phyloP scores from a whole-genome alignment of 2,888 invertebrate species.

The Platynereis dumerilii region DNA sequence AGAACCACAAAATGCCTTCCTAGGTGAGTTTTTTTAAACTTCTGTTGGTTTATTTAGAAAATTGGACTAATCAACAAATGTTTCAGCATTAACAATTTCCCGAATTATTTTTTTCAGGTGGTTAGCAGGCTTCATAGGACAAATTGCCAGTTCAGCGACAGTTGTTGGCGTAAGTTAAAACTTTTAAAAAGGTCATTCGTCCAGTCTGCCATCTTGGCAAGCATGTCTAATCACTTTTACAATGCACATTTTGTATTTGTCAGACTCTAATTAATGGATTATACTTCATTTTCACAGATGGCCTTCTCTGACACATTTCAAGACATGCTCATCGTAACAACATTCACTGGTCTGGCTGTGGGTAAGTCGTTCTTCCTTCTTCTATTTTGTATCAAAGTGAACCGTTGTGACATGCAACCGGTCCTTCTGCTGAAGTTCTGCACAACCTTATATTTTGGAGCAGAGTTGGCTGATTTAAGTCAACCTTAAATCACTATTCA shows the following conservation, averaged over 20 bases:
- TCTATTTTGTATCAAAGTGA: background rate
- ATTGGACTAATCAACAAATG: too few relatives aligned
- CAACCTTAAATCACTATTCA: too few relatives aligned
- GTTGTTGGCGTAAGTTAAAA: background rate
- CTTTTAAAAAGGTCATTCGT: too few relatives aligned
- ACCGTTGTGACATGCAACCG: background rate
- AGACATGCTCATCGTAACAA: conserved; percentile 30
- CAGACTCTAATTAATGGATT: too few relatives aligned
- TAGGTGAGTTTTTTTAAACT: conserved; percentile 1
- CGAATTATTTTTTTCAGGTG: too few relatives aligned
- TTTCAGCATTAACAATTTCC: too few relatives aligned
- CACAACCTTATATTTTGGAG: too few relatives aligned
- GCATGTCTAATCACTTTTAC: too few relatives aligned
- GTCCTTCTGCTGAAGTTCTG: too few relatives aligned
- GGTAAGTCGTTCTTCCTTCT: conserved; percentile 23
- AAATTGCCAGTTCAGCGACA: background rate
- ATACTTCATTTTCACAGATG: conserved; percentile 45
- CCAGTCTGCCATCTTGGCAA: too few relatives aligned
- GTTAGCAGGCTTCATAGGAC: conserved; percentile 1
- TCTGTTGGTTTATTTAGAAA: background rate
- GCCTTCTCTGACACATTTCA: conserved; percentile 30
- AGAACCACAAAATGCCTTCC: conserved; percentile 20
- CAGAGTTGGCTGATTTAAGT: too few relatives aligned
- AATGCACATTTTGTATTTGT: too few relatives aligned
- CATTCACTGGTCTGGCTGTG: conserved; percentile 33